These are phyloP conservation scores for Coracias cyanogaster DNA, from an alignment of 2,797 vertebrate genomes.

Conservation along the genomic window DNA sequence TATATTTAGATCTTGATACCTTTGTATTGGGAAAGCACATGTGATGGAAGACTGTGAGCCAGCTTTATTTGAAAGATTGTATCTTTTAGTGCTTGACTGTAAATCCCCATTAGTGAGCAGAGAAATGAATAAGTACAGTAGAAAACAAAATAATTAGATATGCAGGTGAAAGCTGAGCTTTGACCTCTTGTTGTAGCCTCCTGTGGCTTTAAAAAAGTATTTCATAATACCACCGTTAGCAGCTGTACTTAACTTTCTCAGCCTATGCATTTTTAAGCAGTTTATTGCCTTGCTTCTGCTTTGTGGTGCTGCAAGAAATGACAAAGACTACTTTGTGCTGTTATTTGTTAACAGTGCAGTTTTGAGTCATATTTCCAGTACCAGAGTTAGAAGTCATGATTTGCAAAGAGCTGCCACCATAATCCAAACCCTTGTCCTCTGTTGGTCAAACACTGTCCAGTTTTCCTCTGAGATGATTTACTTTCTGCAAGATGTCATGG, in stretches of 20 bases:
- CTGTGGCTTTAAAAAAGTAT: background rate
- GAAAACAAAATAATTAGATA: background rate
- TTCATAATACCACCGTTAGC: background rate
- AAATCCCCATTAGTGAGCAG: background rate
- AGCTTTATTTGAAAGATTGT: background rate
- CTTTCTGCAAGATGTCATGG: background rate
- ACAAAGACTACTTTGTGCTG: background rate
- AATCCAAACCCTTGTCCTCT: conserved; percentile 5
- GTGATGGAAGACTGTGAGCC: background rate
- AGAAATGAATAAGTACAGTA: background rate
- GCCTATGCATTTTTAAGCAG: conserved; percentile 4
- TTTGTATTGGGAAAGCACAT: background rate
- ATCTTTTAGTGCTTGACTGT: background rate
- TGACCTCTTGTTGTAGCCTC: background rate
- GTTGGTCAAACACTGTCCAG: background rate
- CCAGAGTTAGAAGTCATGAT: background rate
- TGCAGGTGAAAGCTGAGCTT: background rate
- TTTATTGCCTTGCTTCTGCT: background rate
- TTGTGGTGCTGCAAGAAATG: background rate
- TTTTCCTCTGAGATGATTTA: background rate
- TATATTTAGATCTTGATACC: background rate
- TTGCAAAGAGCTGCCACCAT: background rate
- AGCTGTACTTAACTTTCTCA: background rate
- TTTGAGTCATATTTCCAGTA: conserved; percentile 7
- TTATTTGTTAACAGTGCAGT: background rate